These are phyloP conservation scores for Orchestia grillus DNA, from an alignment of 1,140 invertebrate species.

Conservation along the genomic window DNA sequence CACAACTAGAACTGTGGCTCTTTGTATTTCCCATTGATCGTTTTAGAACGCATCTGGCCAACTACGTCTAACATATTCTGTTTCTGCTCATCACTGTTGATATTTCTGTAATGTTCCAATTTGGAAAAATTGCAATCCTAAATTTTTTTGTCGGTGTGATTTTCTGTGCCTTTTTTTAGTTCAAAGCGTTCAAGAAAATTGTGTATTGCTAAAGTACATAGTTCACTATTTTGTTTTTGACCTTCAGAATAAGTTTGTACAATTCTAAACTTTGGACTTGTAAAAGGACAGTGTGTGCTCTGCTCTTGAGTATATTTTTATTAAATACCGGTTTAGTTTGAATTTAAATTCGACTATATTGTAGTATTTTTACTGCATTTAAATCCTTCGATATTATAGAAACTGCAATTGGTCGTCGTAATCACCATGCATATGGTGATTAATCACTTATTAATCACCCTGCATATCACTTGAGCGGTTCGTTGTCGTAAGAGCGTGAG, in stretches of 20 bases:
- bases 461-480: too few species aligned
- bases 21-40: background rate
- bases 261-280: background rate
- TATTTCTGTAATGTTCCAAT: background rate
- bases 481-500: background rate
- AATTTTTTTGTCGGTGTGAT: background rate
- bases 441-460: too few species aligned
- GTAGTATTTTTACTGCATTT: too few species aligned
- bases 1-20: background rate
- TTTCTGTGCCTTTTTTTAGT: background rate
- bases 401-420: background rate
- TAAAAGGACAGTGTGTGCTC: background rate
- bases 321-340: background rate
- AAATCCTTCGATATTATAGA: background rate
- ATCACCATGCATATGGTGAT: too few species aligned
- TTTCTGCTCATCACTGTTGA: background rate
- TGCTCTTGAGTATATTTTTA: background rate
- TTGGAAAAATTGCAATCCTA: background rate
- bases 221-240: background rate
- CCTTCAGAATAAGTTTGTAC: background rate
- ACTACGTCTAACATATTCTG: background rate
- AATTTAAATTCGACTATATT: background rate
- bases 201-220: background rate
- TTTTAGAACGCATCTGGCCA: background rate
- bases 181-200: background rate